These are phyloP conservation scores for Coregonus sp. DNA, from an alignment of 2,797 vertebrate species.

Conservation along the genomic window DNA sequence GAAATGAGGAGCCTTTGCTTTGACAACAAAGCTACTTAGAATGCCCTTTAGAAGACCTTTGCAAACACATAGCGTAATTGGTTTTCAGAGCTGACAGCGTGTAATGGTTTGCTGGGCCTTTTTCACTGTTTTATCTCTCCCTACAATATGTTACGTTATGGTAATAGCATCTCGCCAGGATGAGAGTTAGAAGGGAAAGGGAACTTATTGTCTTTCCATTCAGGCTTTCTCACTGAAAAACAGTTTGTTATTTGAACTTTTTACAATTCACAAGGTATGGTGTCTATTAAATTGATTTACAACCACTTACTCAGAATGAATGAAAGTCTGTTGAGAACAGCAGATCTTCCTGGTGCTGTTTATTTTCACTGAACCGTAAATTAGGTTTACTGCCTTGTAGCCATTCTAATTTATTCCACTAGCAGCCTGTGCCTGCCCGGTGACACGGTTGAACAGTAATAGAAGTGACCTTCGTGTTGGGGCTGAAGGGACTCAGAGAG, in stretches of 20 bases:
- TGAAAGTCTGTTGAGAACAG: background rate
- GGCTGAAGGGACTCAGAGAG: background rate
- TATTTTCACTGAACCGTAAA: constrained; percentile 1
- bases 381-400: constrained; percentile 2
- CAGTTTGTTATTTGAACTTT: background rate
- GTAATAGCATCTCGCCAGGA: background rate
- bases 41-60: background rate
- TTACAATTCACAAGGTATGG: background rate
- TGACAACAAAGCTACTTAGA: background rate
- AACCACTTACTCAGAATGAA: background rate
- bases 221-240: background rate
- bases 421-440: background rate
- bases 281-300: constrained; percentile 13
- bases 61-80: background rate
- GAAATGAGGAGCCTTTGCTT: background rate
- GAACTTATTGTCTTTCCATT: background rate
- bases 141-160: background rate
- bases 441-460: constrained; percentile 3
- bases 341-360: background rate
- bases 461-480: constrained; percentile 7
- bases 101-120: background rate
- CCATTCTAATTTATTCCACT: background rate
- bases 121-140: background rate
- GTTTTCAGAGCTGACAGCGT: background rate
- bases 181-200: background rate